Percentiles rank a stretch among this genome's conserved stretches.
Conservation (phyloP, 2,113 vertebrate species). For the Antechinus stuartii region DNA sequence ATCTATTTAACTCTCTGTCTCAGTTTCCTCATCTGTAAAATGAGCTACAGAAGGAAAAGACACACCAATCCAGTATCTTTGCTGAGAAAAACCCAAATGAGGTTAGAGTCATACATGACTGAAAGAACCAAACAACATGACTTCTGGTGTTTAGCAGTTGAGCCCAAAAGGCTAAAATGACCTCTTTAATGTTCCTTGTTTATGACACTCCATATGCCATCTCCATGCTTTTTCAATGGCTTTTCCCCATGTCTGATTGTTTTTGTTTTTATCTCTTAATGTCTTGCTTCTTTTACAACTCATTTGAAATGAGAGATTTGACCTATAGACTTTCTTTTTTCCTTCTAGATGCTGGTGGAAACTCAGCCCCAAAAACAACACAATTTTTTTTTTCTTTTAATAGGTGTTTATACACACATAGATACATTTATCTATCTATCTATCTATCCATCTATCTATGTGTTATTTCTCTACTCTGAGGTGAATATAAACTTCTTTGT, state of each 20-base stretch:
- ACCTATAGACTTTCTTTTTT: not conserved
- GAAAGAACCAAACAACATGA: not conserved
- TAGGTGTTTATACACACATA: not conserved
- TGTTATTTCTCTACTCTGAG: not conserved
- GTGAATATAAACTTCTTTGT: not conserved
- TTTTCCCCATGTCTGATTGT: not conserved
- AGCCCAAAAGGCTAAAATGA: not conserved
- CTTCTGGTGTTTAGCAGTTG: not conserved
- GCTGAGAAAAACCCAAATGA: not conserved
- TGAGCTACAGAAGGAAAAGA: not conserved
- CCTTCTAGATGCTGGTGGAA: not conserved
- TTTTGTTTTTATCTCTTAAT: not conserved
- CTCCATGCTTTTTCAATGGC: not conserved
- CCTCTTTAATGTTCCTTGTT: not conserved
- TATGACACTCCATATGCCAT: not conserved
- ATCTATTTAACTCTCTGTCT: conserved; percentile 16
- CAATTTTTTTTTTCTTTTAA: not conserved
- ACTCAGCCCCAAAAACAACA: not conserved
- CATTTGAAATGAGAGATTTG: not conserved
- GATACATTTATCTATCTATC: not conserved
- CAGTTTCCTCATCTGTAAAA: conserved; percentile 2
- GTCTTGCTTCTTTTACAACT: not conserved
- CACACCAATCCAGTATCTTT: not conserved
- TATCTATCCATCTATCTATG: not conserved
- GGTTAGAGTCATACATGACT: not conserved